Percentiles rank a stretch among this genome's conserved stretches.
Conservation (phyloP, 2,113 vertebrate species). For the Cynopterus brachyotis region DNA sequence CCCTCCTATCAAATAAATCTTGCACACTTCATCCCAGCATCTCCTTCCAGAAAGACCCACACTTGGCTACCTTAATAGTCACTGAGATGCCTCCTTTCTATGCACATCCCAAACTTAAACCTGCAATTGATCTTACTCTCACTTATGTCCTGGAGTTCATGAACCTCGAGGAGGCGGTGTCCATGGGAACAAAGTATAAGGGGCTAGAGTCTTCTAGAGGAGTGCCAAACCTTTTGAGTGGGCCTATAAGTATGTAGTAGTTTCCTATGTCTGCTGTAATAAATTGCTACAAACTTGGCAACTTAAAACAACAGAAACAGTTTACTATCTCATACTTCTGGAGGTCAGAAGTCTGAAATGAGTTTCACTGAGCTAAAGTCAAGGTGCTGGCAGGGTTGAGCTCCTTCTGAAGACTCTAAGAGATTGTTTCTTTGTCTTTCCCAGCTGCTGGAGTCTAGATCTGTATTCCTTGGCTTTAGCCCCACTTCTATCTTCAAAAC, state of each 20-base stretch:
- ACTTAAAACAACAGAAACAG: not conserved
- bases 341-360: not conserved
- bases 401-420: not conserved
- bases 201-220: not conserved
- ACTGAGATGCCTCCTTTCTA: not conserved
- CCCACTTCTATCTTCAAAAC: not conserved
- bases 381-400: too few species aligned
- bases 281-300: not conserved
- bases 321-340: not conserved
- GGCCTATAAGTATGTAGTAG: not conserved
- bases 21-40: not conserved
- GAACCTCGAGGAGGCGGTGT: not conserved
- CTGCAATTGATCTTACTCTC: too few species aligned
- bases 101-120: not conserved
- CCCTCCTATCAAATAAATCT: not conserved
- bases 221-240: not conserved
- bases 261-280: not conserved
- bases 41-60: not conserved
- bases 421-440: too few species aligned
- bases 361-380: not conserved
- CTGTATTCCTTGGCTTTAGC: not conserved
- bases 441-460: not conserved
- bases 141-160: not conserved
- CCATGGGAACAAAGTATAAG: too few species aligned
- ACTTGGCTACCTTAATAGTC: not conserved